These are phyloP conservation scores for Lamprotornis superbus DNA, from an alignment of 2,113 vertebrate genomes.

Conservation along the genomic window DNA sequence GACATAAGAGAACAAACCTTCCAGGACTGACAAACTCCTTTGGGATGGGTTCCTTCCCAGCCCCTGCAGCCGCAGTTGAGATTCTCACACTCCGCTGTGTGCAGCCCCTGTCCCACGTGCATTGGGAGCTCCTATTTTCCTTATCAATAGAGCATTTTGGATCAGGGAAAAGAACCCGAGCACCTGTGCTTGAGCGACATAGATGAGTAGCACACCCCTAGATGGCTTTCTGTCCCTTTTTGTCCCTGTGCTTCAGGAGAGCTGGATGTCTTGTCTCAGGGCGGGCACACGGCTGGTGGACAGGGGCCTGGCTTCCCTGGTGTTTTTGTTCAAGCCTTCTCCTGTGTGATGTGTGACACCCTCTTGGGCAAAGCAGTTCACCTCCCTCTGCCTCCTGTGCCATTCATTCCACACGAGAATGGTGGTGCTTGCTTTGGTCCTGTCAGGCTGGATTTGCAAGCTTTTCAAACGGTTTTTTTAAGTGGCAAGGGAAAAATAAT, in stretches of 20 bases:
- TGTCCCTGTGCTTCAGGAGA: not conserved
- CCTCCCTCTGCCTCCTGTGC: not conserved
- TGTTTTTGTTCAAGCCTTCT: not conserved
- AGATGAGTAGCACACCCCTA: not conserved
- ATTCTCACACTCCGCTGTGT: not conserved
- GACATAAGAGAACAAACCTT: not conserved
- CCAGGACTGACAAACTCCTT: not conserved
- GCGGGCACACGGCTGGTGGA: not conserved
- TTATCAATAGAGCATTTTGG: not conserved
- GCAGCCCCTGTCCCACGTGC: not conserved
- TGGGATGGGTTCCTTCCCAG: not conserved
- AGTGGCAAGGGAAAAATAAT: not conserved
- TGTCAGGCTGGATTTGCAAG: not conserved
- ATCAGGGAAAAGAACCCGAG: not conserved
- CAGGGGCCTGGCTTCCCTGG: not conserved
- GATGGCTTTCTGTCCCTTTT: not conserved
- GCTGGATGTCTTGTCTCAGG: not conserved
- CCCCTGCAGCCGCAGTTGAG: not conserved
- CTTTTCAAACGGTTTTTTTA: not conserved
- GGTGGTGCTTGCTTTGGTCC: not conserved
- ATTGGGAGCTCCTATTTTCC: not conserved
- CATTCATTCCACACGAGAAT: not conserved
- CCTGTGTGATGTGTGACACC: not conserved
- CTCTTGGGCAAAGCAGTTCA: not conserved
- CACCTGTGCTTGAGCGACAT: not conserved